phyloP scores from a whole-genome alignment of 2,888 invertebrate species.

The Tiphia femorata region DNA sequence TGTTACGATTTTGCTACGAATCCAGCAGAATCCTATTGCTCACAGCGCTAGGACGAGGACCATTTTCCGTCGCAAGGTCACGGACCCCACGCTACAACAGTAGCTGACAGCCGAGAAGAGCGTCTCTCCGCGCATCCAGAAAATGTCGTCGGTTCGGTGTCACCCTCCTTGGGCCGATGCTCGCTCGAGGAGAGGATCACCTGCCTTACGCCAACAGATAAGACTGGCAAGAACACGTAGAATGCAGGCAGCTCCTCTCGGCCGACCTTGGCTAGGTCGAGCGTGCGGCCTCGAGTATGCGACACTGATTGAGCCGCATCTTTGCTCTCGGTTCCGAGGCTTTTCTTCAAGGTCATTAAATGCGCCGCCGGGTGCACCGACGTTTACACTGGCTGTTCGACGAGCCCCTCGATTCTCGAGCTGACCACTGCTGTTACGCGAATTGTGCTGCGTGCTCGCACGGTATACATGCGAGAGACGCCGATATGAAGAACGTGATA shows the following conservation, averaged over 20 bases:
- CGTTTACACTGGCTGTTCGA: neutral
- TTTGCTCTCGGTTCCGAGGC: slow-evolving; percentile 22
- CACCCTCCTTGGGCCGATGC: slow-evolving; percentile 45
- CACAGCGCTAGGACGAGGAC: neutral
- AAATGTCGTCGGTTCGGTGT: slow-evolving; percentile 62
- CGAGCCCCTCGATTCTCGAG: too few relatives aligned
- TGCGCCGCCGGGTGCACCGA: slow-evolving; percentile 1
- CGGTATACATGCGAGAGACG: too few relatives aligned
- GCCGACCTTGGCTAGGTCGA: slow-evolving; percentile 67
- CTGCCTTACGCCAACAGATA: slow-evolving; percentile 50
- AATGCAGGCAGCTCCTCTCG: slow-evolving; percentile 57
- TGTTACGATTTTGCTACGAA: too few relatives aligned
- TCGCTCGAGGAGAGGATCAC: slow-evolving; percentile 52
- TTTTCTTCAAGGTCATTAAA: slow-evolving; percentile 42
- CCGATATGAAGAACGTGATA: too few relatives aligned
- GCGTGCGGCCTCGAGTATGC: slow-evolving; percentile 56
- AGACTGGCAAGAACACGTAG: slow-evolving; percentile 64
- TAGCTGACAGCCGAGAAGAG: slow-evolving; percentile 28
- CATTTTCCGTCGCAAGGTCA: slow-evolving; percentile 38
- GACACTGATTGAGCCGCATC: slow-evolving; percentile 61
- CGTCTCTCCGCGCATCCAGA: slow-evolving; percentile 48
- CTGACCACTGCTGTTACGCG: too few relatives aligned
- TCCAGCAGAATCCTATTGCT: too few relatives aligned
- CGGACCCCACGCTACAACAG: slow-evolving; percentile 27
- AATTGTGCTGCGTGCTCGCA: too few relatives aligned